phyloP scores from a whole-genome alignment of 2,888 invertebrate genomes.

The Barypeithes pellucidus region DNA sequence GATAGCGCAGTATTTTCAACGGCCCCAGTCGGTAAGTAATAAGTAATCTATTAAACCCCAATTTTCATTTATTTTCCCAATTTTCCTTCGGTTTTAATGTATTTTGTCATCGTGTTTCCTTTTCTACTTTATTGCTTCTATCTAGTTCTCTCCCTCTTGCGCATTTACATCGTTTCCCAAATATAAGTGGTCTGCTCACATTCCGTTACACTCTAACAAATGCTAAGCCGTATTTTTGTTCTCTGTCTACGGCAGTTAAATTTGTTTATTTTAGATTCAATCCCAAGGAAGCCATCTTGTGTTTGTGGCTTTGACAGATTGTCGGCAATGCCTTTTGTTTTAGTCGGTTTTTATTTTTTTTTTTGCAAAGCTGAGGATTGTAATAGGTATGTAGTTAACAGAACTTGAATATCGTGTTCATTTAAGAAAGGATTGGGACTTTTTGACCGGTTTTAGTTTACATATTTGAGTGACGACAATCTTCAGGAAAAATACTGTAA shows the following conservation, averaged over 20 bases:
- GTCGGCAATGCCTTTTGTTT: conserved; percentile 15
- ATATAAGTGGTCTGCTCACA: conserved; percentile 33
- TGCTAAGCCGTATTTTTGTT: conserved; percentile 48
- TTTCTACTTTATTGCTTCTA: conserved; percentile 29
- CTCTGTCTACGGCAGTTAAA: conserved; percentile 52
- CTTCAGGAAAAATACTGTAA: no score
- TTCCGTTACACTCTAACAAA: conserved; percentile 57
- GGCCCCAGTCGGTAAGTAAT: conserved; percentile 44
- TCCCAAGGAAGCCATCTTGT: conserved; percentile 67
- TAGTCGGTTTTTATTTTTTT: conserved; percentile 6
- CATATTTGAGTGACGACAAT: no score
- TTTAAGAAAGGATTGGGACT: no score
- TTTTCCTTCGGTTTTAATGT: conserved; percentile 56
- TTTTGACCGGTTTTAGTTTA: no score
- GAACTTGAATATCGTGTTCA: no score
- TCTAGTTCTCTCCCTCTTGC: conserved; percentile 51
- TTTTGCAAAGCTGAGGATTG: neutral
- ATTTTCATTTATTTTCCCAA: conserved; percentile 21
- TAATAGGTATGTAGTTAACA: no score
- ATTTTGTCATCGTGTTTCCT: conserved; percentile 20
- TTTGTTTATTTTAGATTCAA: conserved; percentile 56
- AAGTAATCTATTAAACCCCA: neutral
- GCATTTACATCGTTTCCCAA: conserved; percentile 58
- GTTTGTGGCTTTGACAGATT: conserved; percentile 60
- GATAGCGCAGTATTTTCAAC: conserved; percentile 31